A percentile compares a stretch with the other conserved stretches of the same genome.
phyloP scores from a whole-genome alignment of 2,888 invertebrate species.

The Lutraria lutraria region DNA sequence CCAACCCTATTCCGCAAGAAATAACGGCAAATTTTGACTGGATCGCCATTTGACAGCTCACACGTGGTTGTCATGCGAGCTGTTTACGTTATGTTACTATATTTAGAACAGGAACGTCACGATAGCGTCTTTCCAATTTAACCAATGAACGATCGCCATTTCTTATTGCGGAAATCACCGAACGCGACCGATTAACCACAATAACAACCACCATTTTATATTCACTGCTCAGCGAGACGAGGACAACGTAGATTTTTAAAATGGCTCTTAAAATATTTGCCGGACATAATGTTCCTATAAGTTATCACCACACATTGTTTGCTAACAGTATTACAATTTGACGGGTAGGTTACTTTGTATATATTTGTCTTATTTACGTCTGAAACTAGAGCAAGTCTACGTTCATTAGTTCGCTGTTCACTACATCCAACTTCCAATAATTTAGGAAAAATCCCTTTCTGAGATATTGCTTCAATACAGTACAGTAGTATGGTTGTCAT shows the following conservation, averaged over 20 bases:
- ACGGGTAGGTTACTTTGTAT: constrained; percentile 11
- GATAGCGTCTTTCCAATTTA: not conserved
- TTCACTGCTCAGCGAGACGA: not conserved
- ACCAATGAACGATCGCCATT: not conserved
- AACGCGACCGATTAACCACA: not conserved
- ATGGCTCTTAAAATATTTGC: constrained; percentile 58
- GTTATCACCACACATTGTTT: constrained; percentile 32
- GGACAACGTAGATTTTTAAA: not conserved
- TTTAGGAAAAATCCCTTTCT: too few species aligned
- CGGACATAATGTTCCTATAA: constrained; percentile 52
- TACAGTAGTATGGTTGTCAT: too few species aligned
- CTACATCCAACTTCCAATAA: too few species aligned
- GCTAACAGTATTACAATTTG: not conserved
- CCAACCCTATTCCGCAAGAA: constrained; percentile 39
- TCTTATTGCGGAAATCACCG: not conserved
- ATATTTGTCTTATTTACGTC: not conserved
- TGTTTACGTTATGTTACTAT: constrained; percentile 52
- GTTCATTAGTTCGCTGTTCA: not conserved
- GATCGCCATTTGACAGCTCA: constrained; percentile 15
- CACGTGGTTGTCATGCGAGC: constrained; percentile 34
- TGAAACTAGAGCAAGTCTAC: too few species aligned
- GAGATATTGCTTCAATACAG: too few species aligned
- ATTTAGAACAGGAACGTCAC: constrained; percentile 32
- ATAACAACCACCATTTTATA: constrained; percentile 8
- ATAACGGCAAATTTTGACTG: constrained; percentile 17